phyloP scores from a whole-genome alignment of 2,888 invertebrate species.

The Yponomeuta sedellus region DNA sequence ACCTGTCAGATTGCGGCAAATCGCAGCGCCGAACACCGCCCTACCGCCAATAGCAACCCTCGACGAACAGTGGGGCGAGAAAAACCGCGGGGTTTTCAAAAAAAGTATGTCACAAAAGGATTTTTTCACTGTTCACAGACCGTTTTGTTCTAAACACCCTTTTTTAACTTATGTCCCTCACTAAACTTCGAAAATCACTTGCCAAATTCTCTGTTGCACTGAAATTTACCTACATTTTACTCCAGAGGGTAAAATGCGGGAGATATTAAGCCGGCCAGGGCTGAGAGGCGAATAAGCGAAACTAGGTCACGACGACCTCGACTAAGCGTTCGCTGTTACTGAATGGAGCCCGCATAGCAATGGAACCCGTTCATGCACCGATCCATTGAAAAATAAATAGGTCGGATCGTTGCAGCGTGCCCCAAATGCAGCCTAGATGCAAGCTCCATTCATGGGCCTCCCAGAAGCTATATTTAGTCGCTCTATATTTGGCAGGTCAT shows the following conservation, averaged over 20 bases:
- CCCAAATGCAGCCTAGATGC: constrained; percentile 49
- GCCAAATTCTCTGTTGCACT: not conserved
- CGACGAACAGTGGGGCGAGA: not conserved
- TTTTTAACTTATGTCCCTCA: not conserved
- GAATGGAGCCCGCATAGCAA: constrained; percentile 62
- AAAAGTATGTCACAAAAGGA: constrained; percentile 16
- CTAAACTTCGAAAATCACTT: not conserved
- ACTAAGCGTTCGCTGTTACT: constrained; percentile 57
- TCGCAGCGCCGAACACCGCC: constrained; percentile 24
- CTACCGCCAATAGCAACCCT: constrained; percentile 11
- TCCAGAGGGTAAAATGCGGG: constrained; percentile 4
- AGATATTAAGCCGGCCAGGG: constrained; percentile 18
- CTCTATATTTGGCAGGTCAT: constrained; percentile 73
- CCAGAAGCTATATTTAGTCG: constrained; percentile 62
- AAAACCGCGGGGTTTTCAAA: constrained; percentile 11
- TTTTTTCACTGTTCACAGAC: constrained; percentile 23
- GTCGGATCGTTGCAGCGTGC: constrained; percentile 72
- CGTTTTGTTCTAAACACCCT: not conserved
- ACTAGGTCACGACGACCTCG: constrained; percentile 64
- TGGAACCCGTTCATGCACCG: constrained; percentile 68
- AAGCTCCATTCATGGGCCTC: constrained; percentile 53
- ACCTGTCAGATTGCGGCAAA: constrained; percentile 40
- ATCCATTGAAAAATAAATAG: constrained; percentile 74
- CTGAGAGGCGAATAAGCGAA: constrained; percentile 34
- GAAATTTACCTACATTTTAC: not conserved